A percentile compares a stretch with the other conserved stretches of the same genome.
Conservation (phyloP, 2,888 invertebrate genomes). For the Vesta saturnalis region DNA sequence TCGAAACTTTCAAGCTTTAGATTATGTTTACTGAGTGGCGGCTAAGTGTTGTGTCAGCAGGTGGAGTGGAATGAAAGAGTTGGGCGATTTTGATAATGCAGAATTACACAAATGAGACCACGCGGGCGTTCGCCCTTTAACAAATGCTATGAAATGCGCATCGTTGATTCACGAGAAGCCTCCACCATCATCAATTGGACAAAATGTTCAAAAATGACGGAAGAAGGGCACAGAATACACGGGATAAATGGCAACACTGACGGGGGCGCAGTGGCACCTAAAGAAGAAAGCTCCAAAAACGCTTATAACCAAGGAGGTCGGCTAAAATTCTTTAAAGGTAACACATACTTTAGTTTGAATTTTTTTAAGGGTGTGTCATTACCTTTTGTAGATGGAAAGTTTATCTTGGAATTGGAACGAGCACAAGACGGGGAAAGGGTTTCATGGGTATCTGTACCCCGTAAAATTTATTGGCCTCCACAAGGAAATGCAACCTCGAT, state of each 20-base stretch:
- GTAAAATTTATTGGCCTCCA: slow-evolving; percentile 88
- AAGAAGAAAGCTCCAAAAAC: slow-evolving; percentile 61
- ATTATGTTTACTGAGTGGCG: slow-evolving; percentile 49
- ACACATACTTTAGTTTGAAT: background rate
- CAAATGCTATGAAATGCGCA: slow-evolving; percentile 74
- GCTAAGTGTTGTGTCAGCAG: slow-evolving; percentile 57
- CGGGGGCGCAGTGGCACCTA: slow-evolving; percentile 66
- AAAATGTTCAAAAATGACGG: slow-evolving; percentile 76
- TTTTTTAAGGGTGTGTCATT: slow-evolving; percentile 27
- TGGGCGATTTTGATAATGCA: slow-evolving; percentile 61
- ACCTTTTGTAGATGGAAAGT: slow-evolving; percentile 82
- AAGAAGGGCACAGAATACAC: slow-evolving; percentile 76
- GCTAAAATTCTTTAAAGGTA: slow-evolving; percentile 83
- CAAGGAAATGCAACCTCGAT: slow-evolving; percentile 73
- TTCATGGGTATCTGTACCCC: slow-evolving; percentile 90
- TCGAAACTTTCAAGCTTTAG: slow-evolving; percentile 48
- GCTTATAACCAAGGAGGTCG: slow-evolving; percentile 72
- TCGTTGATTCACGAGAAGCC: slow-evolving; percentile 65
- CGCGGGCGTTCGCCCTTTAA: slow-evolving; percentile 58
- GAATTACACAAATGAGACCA: slow-evolving; percentile 65
- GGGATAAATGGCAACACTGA: slow-evolving; percentile 77
- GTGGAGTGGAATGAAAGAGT: slow-evolving; percentile 56
- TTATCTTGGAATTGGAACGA: slow-evolving; percentile 85
- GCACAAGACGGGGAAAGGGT: slow-evolving; percentile 81
- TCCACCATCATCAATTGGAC: slow-evolving; percentile 74